Conservation (phyloP, 2,113 vertebrate species). For the Leucoraja erinaceus region DNA sequence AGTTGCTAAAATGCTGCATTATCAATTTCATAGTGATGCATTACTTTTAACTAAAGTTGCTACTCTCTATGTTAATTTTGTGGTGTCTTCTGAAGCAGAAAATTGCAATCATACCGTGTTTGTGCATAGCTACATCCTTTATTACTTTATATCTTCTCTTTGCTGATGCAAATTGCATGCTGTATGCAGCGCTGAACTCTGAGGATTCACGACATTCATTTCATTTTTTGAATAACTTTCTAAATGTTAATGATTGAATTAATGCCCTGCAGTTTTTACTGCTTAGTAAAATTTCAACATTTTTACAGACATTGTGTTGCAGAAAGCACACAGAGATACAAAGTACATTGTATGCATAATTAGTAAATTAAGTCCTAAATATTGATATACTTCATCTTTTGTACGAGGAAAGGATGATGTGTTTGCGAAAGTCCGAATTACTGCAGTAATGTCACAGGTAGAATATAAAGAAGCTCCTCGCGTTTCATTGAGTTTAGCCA, state of each 20-base stretch:
- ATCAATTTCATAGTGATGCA: constrained; percentile 4
- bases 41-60: constrained; percentile 22
- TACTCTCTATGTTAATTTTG: not conserved
- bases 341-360: not conserved
- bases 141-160: constrained; percentile 9
- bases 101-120: constrained; percentile 19
- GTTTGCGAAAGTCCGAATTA: not conserved
- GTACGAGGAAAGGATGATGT: not conserved
- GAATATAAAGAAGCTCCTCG: not conserved
- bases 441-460: not conserved
- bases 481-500: not conserved
- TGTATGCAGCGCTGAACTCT: constrained; percentile 2
- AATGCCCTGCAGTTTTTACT: constrained; percentile 15
- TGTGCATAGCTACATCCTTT: not conserved
- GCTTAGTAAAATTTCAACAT: not conserved
- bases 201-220: constrained; percentile 1
- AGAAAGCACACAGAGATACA: not conserved
- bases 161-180: not conserved
- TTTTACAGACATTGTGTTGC: not conserved
- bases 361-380: not conserved
- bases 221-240: constrained; percentile 1
- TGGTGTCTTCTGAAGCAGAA: constrained; percentile 29
- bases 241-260: not conserved
- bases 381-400: not conserved
- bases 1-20: not conserved